phyloP scores from a whole-genome alignment of 2,888 invertebrate species.

The Acleris holmiana region DNA sequence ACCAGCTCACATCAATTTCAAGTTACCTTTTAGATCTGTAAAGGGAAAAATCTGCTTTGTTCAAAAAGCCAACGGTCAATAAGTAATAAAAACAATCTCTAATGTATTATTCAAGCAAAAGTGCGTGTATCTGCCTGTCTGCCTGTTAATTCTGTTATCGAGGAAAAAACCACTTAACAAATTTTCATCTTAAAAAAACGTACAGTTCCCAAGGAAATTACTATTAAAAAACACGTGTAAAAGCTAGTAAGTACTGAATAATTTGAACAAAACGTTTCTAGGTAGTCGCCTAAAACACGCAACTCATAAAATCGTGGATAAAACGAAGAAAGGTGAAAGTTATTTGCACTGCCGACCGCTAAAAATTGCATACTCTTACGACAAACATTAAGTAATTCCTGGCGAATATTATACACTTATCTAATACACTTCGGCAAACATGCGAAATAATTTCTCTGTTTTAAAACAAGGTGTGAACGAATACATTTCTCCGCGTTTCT shows the following conservation, averaged over 20 bases:
- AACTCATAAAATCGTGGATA: slow-evolving; percentile 35
- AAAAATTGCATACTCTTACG: slow-evolving; percentile 66
- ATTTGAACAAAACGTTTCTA: too few species aligned
- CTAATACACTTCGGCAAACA: slow-evolving; percentile 61
- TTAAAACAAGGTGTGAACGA: slow-evolving; percentile 40
- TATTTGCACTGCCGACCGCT: slow-evolving; percentile 66
- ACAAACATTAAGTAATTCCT: slow-evolving; percentile 74
- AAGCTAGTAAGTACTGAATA: too few species aligned
- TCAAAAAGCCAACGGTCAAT: too few species aligned
- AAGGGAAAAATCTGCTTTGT: too few species aligned
- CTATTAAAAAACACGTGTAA: too few species aligned
- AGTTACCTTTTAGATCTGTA: too few species aligned
- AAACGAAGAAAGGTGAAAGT: slow-evolving; percentile 72
- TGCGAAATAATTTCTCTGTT: slow-evolving; percentile 58
- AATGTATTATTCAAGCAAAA: too few species aligned
- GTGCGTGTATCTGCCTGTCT: too few species aligned
- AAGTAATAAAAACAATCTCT: too few species aligned
- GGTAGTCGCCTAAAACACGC: not conserved
- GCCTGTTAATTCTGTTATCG: too few species aligned
- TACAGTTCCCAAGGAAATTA: too few species aligned
- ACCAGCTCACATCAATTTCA: too few species aligned
- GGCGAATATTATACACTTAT: slow-evolving; percentile 39
- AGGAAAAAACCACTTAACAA: not conserved
- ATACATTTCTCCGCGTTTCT: not conserved
- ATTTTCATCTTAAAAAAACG: not conserved